Conservation (phyloP, 2,113 vertebrate species). For the Myotis yumanensis region DNA sequence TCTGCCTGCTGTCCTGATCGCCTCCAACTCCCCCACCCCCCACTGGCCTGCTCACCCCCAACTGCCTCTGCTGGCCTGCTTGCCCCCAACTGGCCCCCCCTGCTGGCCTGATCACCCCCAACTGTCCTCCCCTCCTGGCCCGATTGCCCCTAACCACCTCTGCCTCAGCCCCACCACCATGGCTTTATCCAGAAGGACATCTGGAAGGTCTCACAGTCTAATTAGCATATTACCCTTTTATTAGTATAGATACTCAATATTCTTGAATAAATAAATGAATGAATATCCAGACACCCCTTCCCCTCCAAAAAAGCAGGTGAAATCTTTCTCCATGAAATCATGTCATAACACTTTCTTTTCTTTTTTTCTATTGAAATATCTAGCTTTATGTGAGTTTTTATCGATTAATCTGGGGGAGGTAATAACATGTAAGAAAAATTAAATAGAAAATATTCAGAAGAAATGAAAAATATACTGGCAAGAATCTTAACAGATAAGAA, state of each 20-base stretch:
- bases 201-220: too few relatives aligned
- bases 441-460: not conserved
- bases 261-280: conserved; percentile 1
- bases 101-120: too few relatives aligned
- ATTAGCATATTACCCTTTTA: too few relatives aligned
- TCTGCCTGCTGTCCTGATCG: too few relatives aligned
- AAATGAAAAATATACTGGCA: not conserved
- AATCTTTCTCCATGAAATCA: not conserved
- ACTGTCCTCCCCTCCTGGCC: too few relatives aligned
- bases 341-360: not conserved
- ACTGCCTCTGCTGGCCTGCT: too few relatives aligned
- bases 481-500: not conserved
- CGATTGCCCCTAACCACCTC: too few relatives aligned
- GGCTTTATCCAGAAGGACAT: too few relatives aligned
- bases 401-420: not conserved
- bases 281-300: not conserved
- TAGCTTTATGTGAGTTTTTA: not conserved
- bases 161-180: too few relatives aligned
- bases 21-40: too few relatives aligned
- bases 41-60: too few relatives aligned
- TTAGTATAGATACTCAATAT: not conserved
- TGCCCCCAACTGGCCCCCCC: too few relatives aligned
- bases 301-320: not conserved
- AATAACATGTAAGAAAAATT: not conserved
- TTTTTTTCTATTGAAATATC: not conserved